A percentile compares a stretch with the other conserved stretches of the same genome.
These are phyloP conservation scores for Rhinogobius similis DNA, from an alignment of 2,113 vertebrate species.

Conservation along the genomic window DNA sequence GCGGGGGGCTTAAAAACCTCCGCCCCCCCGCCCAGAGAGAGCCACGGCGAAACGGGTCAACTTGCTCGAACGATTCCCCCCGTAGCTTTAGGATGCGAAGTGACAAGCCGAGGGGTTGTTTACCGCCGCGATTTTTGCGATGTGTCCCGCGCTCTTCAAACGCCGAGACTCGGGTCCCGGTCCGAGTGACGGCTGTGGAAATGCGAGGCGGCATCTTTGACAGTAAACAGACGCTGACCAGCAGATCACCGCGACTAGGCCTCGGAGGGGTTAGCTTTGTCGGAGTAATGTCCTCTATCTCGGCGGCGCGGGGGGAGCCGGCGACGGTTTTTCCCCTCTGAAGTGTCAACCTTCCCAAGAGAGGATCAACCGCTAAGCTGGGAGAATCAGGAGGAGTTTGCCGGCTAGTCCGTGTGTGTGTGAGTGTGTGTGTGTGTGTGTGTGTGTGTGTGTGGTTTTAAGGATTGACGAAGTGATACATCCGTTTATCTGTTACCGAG, in stretches of 20 bases:
- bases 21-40: constrained; percentile 29
- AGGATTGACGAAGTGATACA: constrained; percentile 63
- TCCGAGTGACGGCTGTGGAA: constrained; percentile 42
- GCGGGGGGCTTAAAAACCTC: constrained; percentile 12
- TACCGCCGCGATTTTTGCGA: constrained; percentile 38
- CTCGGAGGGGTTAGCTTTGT: constrained; percentile 34
- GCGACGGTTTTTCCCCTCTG: constrained; percentile 55
- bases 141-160: constrained; percentile 47
- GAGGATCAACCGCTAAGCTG: constrained; percentile 72
- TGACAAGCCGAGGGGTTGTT: constrained; percentile 31
- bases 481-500: constrained; percentile 65
- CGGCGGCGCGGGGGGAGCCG: constrained; percentile 9
- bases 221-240: constrained; percentile 65
- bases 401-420: constrained; percentile 32
- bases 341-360: constrained; percentile 71
- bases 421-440: constrained; percentile 29
- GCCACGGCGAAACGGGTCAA: constrained; percentile 30
- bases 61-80: constrained; percentile 48
- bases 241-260: constrained; percentile 54
- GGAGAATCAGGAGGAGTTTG: constrained; percentile 58
- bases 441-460: constrained; percentile 38
- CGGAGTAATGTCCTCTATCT: not conserved
- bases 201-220: constrained; percentile 40
- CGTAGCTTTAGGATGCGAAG: constrained; percentile 48
- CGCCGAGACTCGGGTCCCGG: constrained; percentile 18